These are phyloP conservation scores for Mesodorylaimus sp. DNA, from an alignment of 2,888 invertebrate genomes.

Conservation along the genomic window DNA sequence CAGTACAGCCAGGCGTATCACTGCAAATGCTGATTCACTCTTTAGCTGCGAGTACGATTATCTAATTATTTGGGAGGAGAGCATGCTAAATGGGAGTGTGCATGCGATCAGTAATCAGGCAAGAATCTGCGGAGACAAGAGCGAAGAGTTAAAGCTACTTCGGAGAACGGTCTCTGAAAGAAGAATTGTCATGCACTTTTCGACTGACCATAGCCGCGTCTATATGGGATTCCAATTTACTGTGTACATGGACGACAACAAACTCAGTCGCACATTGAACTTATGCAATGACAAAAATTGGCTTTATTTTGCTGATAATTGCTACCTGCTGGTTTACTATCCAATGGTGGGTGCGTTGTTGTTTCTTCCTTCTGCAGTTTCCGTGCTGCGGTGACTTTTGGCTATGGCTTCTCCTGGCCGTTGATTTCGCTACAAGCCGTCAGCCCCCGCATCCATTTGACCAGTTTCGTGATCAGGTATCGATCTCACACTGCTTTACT, in stretches of 20 bases:
- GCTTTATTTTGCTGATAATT: neutral
- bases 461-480: too few relatives aligned
- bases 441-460: too few relatives aligned
- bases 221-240: neutral
- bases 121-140: neutral
- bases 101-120: too few relatives aligned
- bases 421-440: too few relatives aligned
- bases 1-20: too few relatives aligned
- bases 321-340: neutral
- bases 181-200: neutral
- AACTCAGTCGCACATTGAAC: neutral
- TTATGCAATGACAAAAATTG: neutral
- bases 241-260: neutral
- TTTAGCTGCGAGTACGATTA: neutral
- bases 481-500: neutral
- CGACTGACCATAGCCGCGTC: neutral
- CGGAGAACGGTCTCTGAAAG: neutral
- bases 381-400: too few relatives aligned
- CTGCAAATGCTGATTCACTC: too few relatives aligned
- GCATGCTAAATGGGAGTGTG: neutral
- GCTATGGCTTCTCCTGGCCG: too few relatives aligned
- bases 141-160: neutral
- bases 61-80: neutral
- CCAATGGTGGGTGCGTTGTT: too few relatives aligned
- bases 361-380: too few relatives aligned